These are phyloP conservation scores for Gobiocypris rarus DNA, from an alignment of 2,113 vertebrate species.

Conservation along the genomic window DNA sequence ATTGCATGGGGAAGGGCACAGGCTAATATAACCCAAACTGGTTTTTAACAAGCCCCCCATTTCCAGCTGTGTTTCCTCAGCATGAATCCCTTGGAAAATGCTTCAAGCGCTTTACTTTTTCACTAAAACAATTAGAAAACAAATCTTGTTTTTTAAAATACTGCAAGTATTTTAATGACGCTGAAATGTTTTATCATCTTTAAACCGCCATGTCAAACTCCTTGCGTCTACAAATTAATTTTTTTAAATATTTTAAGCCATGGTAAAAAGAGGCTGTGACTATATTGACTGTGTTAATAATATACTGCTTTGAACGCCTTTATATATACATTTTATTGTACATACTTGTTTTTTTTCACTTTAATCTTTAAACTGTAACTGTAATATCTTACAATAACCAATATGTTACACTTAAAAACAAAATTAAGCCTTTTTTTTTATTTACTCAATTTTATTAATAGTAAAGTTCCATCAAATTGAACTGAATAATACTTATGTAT, in stretches of 20 bases:
- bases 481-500: too few species aligned
- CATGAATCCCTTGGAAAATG: constrained; percentile 41
- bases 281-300: too few species aligned
- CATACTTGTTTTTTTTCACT: too few species aligned
- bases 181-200: not conserved
- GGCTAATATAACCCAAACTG: constrained; percentile 49
- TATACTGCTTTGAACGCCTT: too few species aligned
- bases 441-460: too few species aligned
- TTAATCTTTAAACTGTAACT: too few species aligned
- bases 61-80: constrained; percentile 49
- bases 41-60: constrained; percentile 49
- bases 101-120: constrained; percentile 19
- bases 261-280: not conserved
- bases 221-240: not conserved
- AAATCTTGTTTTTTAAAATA: not conserved
- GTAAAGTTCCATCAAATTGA: too few species aligned
- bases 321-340: too few species aligned
- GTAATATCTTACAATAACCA: too few species aligned
- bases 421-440: too few species aligned
- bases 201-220: not conserved
- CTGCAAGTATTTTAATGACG: not conserved
- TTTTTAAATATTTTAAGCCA: not conserved
- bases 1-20: constrained; percentile 39
- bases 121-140: constrained; percentile 12
- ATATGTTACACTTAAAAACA: too few species aligned